Conservation (phyloP, 2,888 invertebrate species). For the Galerucella pusilla region DNA sequence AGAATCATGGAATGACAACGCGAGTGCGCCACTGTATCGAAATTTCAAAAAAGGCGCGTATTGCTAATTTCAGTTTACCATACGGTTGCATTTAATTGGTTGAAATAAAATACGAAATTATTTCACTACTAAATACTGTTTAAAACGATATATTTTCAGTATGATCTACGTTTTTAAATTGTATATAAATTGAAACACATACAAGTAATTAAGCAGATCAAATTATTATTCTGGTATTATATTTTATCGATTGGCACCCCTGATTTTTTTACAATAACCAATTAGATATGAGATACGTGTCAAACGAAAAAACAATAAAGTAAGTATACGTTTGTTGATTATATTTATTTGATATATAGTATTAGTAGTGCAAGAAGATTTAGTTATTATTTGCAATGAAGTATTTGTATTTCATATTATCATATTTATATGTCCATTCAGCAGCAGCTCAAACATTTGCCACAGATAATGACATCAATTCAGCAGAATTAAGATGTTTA, state of each 20-base stretch:
- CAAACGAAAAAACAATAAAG: conserved; percentile 39
- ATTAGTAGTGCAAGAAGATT: conserved; percentile 21
- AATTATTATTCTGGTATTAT: background rate
- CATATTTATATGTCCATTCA: conserved; percentile 28
- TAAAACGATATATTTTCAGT: background rate
- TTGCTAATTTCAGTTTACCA: background rate
- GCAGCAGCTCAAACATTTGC: conserved; percentile 46
- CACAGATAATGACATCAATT: conserved; percentile 59
- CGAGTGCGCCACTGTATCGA: conserved; percentile 43
- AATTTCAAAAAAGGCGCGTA: conserved; percentile 26
- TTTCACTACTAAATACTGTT: background rate
- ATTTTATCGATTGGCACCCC: conserved; percentile 17
- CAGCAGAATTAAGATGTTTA: conserved; percentile 64
- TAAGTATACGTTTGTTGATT: background rate
- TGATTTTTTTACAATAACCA: conserved; percentile 42
- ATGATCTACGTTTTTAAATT: background rate
- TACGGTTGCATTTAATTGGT: background rate
- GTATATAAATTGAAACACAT: background rate
- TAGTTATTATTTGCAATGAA: conserved; percentile 31
- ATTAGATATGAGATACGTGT: conserved; percentile 53
- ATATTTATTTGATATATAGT: conserved; percentile 18
- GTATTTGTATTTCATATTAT: conserved; percentile 31
- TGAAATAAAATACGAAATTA: background rate
- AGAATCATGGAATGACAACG: conserved; percentile 43
- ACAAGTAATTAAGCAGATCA: background rate